Base-by-base conservation (phyloP, 2,113 vertebrate species). In the Tachycineta bicolor region DNA sequence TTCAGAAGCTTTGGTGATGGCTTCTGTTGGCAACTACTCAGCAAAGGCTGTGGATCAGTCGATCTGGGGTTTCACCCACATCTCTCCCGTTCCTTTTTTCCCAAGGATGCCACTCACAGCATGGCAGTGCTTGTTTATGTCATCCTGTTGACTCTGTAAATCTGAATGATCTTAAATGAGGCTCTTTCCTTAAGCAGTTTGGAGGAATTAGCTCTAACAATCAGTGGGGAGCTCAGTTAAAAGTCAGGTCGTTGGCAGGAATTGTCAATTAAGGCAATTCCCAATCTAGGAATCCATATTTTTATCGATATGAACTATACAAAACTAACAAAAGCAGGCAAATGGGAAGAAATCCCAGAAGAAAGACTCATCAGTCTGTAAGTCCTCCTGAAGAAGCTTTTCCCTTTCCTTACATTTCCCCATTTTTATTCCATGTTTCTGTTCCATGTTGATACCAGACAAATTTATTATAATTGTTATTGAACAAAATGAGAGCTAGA, bases 41-140 rank as follows among this genome's bases (percentile, higher is more conserved):
- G 70, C 29, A 43, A 34, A 56, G 23, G 33, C 23, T 69, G 29
- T 15, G 25, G 49, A 17, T 43, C 29, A 12, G 19, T 2, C 1
- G 2, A 1, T 29, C 41, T 16, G 9, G 5, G 13, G 5, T 29
- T 53, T 49, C 75, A 60, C 3, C 4, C 0, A 5, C 18, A 9
- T 2, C 6, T 33, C 41, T 29, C 44, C 44, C 0, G 0, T 24
- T 34, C 39, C 21, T 58, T 39, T 31, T 28, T 9, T 5, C 10
- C 39, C 64, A 39, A 29, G 26, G 29, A 29, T 2, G 2, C 4
- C 19, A 12, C 0, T 2, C 2, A 2, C 21, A 28, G 63, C 31
- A 11, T 25, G 8, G 1, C 65, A 75, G 77, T 11, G 22, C 52
- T 8, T n/a, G 9, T 15, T 65, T 14, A 4, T 15, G 9, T 14